These are phyloP conservation scores for Plagiodera versicolora DNA, from an alignment of 2,888 invertebrate species.

Conservation along the genomic window DNA sequence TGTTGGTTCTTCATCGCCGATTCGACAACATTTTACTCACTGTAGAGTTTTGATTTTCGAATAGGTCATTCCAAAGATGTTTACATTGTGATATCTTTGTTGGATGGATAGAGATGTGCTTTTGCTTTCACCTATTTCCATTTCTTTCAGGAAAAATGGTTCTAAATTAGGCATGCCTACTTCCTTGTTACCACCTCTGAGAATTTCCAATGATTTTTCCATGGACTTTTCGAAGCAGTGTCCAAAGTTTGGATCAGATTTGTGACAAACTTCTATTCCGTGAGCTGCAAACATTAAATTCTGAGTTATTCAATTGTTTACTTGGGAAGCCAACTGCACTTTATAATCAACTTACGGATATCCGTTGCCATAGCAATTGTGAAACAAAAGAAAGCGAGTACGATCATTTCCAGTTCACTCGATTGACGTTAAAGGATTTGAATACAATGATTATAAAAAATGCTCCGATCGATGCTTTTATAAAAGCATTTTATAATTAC, in stretches of 20 bases:
- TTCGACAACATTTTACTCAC: conserved; percentile 1
- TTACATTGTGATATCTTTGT: conserved; percentile 66
- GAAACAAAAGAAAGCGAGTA: background rate
- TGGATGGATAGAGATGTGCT: conserved; percentile 59
- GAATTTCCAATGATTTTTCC: background rate
- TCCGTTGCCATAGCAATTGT: background rate
- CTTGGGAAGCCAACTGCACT: too few relatives aligned
- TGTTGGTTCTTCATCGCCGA: too few relatives aligned
- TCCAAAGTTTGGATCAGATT: conserved; percentile 57
- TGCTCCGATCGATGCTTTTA: background rate
- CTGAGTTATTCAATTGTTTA: too few relatives aligned
- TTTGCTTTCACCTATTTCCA: conserved; percentile 59
- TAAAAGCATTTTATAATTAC: too few relatives aligned
- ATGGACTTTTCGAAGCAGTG: conserved; percentile 57
- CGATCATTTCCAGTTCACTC: background rate
- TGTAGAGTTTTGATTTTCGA: conserved; percentile 38
- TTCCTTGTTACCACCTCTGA: conserved; percentile 32
- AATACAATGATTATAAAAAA: too few relatives aligned
- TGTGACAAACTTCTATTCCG: conserved; percentile 23
- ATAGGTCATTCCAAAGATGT: conserved; percentile 63
- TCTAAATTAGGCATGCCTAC: conserved; percentile 64
- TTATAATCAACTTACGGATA: background rate
- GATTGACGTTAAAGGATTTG: background rate
- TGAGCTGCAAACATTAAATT: conserved; percentile 25
- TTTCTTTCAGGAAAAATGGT: conserved; percentile 62